Conservation (phyloP, 1,140 invertebrate genomes). For the Amyelois transitella region DNA sequence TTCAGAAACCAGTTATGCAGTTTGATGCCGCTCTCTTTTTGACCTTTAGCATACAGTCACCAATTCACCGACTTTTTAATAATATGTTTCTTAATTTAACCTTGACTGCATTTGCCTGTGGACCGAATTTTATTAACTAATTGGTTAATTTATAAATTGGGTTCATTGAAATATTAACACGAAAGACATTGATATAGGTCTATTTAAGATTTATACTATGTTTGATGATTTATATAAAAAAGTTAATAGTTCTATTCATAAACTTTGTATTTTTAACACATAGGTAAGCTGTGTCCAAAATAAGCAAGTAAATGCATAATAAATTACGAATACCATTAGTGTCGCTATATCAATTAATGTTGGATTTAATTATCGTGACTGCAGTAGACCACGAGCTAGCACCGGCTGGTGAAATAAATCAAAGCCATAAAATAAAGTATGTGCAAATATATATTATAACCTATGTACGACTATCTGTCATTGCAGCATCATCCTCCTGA, state of each 20-base stretch:
- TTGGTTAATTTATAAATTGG: not conserved
- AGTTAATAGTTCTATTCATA: no score
- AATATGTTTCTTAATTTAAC: slow-evolving; percentile 11
- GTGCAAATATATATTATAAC: no score
- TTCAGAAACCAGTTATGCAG: slow-evolving; percentile 21
- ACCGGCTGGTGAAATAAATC: slow-evolving; percentile 38
- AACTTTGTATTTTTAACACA: not conserved
- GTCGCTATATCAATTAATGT: slow-evolving; percentile 46
- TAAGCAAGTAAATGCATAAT: slow-evolving; percentile 13
- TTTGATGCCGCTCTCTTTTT: slow-evolving; percentile 9
- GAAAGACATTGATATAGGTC: no score
- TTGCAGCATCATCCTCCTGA: no score
- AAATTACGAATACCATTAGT: slow-evolving; percentile 40
- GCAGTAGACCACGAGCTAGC: slow-evolving; percentile 26
- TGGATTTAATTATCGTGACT: slow-evolving; percentile 52
- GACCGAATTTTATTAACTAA: not conserved
- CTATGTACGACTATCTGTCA: no score
- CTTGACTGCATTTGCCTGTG: slow-evolving; percentile 14
- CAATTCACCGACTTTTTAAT: slow-evolving; percentile 13
- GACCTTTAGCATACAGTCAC: slow-evolving; percentile 15
- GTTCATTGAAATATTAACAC: not conserved
- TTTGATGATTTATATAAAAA: no score
- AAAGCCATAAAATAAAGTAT: slow-evolving; percentile 21
- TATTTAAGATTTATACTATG: no score
- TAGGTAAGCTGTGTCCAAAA: not conserved